A percentile compares a stretch with the other conserved stretches of the same genome.
These are phyloP conservation scores for Phortica variegata DNA, from an alignment of 1,140 invertebrate species.

Conservation along the genomic window DNA sequence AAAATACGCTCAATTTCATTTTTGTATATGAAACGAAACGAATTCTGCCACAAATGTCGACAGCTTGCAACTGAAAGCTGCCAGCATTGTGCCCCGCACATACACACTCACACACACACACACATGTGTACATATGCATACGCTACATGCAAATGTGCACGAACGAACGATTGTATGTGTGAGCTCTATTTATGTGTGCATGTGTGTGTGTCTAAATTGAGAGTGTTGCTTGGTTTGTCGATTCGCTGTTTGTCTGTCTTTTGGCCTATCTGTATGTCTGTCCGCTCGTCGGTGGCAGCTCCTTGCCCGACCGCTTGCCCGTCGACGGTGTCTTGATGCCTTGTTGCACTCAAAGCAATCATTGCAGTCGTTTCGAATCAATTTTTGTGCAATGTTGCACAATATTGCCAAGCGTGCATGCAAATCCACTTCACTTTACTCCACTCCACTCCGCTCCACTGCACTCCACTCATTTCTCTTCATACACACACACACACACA, in stretches of 20 bases:
- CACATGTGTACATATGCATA: neutral
- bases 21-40: neutral
- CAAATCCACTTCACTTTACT: constrained; percentile 6
- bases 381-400: constrained; percentile 31
- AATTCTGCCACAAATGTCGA: too few relatives aligned
- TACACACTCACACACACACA: too few relatives aligned
- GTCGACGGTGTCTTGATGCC: constrained; percentile 3
- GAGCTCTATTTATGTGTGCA: neutral
- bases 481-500: constrained; percentile 5
- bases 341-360: constrained; percentile 22
- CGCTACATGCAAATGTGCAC: neutral
- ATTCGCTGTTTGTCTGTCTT: neutral
- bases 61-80: too few relatives aligned
- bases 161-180: constrained; percentile 15
- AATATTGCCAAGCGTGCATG: constrained; percentile 12
- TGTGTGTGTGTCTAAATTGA: constrained; percentile 1
- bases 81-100: too few relatives aligned
- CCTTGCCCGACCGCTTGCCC: too few relatives aligned
- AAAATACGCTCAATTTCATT: constrained; percentile 31
- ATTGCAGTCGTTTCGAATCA: constrained; percentile 30
- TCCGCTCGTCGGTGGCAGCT: too few relatives aligned
- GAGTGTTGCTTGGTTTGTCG: constrained; percentile 13
- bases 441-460: neutral
- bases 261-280: constrained; percentile 5
- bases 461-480: neutral